phyloP scores from a whole-genome alignment of 2,113 vertebrate genomes.

The Puntigrus tetrazona region DNA sequence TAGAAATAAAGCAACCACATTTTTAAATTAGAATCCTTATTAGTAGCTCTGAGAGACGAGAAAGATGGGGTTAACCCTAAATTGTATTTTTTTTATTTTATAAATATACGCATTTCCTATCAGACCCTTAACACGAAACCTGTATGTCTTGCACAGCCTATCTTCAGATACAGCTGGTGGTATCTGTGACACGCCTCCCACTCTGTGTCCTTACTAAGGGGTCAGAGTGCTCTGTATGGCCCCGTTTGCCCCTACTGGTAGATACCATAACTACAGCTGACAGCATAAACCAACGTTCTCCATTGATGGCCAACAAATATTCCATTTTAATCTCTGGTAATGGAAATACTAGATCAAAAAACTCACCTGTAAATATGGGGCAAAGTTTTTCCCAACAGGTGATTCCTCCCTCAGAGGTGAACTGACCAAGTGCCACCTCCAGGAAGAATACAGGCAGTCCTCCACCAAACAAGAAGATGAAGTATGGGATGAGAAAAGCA shows the following conservation, averaged over 20 bases:
- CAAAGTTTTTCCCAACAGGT: slow-evolving; percentile 99
- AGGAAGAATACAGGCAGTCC: slow-evolving; percentile 98
- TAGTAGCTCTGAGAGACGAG: not conserved
- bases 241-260: not conserved
- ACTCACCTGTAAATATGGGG: slow-evolving; percentile 95
- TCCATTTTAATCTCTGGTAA: not conserved
- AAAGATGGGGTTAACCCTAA: not conserved
- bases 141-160: not conserved
- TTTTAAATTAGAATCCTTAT: not conserved
- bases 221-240: not conserved
- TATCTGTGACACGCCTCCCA: slow-evolving; percentile 4
- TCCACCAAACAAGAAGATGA: slow-evolving; percentile 98
- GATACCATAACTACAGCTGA: not conserved
- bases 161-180: slow-evolving; percentile 31
- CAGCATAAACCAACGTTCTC: not conserved
- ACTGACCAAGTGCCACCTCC: slow-evolving; percentile 96
- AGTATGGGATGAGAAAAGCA: slow-evolving; percentile 99
- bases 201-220: not conserved
- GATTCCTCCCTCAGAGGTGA: slow-evolving; percentile 98
- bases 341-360: not conserved
- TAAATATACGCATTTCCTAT: not conserved
- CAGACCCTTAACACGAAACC: not conserved
- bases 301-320: not conserved
- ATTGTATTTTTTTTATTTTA: not conserved
- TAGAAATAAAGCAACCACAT: not conserved